Evolutionary conservation across 2,888 invertebrate genomes (phyloP).

Genomic region (Hymenopus coronatus): DNA sequence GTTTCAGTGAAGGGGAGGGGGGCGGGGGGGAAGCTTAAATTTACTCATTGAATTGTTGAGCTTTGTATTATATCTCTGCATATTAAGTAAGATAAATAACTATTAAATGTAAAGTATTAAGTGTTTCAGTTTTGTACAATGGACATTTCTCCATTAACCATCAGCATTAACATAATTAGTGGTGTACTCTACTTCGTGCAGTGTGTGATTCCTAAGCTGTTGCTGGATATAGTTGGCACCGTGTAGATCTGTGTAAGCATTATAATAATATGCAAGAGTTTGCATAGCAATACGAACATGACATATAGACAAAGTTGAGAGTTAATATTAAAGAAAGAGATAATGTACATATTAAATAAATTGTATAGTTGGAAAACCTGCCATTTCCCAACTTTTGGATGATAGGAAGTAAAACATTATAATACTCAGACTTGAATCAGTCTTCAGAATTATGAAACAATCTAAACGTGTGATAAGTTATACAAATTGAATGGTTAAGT

Average conservation of each 20-base stretch:
- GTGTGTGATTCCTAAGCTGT: not conserved
- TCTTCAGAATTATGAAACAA: not conserved
- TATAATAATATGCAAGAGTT: not conserved
- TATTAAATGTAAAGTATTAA: not conserved
- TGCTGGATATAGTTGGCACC: not conserved
- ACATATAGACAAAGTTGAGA: not conserved
- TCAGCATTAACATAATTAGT: not conserved
- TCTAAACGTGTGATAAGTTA: not conserved
- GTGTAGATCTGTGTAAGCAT: not conserved
- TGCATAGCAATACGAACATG: conserved; percentile 2
- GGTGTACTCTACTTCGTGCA: not conserved
- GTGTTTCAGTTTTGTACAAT: not conserved
- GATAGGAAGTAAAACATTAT: not conserved
- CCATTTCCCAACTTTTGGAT: not conserved
- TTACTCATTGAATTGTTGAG: not conserved
- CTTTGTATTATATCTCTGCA: not conserved
- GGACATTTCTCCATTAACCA: conserved; percentile 14
- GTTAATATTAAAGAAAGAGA: not conserved
- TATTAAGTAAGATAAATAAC: not conserved
- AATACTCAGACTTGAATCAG: not conserved
- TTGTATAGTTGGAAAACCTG: not conserved
- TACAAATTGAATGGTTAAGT: not conserved
- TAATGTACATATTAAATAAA: not conserved
- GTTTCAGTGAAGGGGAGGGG: not conserved
- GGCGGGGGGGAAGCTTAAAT: not conserved